phyloP scores from a whole-genome alignment of 1,140 invertebrate genomes.

The Drusus annulatus region DNA sequence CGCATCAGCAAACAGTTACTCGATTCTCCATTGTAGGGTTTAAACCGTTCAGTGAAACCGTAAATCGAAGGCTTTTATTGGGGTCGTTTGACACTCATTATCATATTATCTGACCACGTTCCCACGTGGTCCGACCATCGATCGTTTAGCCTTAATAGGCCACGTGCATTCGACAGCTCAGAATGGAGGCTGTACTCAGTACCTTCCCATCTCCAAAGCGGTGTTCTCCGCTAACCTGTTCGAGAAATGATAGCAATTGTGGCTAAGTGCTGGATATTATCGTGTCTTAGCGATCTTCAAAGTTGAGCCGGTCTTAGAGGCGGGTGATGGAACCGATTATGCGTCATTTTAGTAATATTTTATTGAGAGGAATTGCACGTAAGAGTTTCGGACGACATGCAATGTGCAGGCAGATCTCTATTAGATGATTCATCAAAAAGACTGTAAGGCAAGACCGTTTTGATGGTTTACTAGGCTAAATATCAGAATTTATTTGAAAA shows the following conservation, averaged over 20 bases:
- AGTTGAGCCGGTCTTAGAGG: constrained; percentile 22
- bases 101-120: constrained; percentile 19
- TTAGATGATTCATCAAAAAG: no score
- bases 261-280: constrained; percentile 21
- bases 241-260: constrained; percentile 32
- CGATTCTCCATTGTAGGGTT: no score
- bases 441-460: no score
- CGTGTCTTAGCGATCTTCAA: constrained; percentile 36
- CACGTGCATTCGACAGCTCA: constrained; percentile 7
- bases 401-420: no score
- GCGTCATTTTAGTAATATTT: constrained; percentile 20
- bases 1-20: no score
- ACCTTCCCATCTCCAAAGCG: background rate
- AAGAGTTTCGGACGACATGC: no score
- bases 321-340: constrained; percentile 13
- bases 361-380: background rate
- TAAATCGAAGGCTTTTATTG: constrained; percentile 4
- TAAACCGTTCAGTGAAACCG: no score
- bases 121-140: constrained; percentile 14
- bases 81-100: constrained; percentile 22
- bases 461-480: no score
- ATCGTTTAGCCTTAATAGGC: constrained; percentile 22
- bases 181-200: constrained; percentile 1
- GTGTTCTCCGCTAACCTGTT: constrained; percentile 16
- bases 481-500: no score